Percentiles rank a stretch among this genome's conserved stretches.
These are phyloP conservation scores for Helicoverpa armigera DNA, from an alignment of 1,140 invertebrate species.

Conservation along the genomic window DNA sequence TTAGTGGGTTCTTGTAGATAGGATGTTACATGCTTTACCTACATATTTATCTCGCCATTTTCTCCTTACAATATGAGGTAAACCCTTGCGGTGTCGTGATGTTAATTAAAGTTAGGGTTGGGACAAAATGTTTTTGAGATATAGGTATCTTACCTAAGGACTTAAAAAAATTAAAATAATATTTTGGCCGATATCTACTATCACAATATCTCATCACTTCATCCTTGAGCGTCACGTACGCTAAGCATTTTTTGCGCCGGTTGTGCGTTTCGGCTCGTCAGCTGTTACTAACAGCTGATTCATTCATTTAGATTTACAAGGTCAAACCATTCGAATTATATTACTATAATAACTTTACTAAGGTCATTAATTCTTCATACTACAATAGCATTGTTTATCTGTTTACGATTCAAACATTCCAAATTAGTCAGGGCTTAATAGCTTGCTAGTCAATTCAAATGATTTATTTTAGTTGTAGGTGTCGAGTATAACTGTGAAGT, in stretches of 20 bases:
- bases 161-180: no score
- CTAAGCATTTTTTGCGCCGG: background rate
- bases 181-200: no score
- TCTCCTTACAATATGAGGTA: conserved; percentile 25
- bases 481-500: background rate
- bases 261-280: background rate
- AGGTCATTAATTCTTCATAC: no score
- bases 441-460: no score
- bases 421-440: background rate
- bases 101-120: conserved; percentile 23
- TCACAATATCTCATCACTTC: no score
- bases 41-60: conserved; percentile 22
- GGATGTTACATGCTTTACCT: background rate
- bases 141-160: background rate
- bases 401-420: background rate
- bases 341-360: no score
- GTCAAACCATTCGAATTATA: background rate
- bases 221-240: no score
- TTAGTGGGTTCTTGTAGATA: background rate
- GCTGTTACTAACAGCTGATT: conserved; percentile 31
- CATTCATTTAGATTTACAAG: conserved; percentile 7
- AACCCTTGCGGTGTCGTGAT: conserved; percentile 9
- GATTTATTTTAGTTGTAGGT: background rate
- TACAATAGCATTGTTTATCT: no score
- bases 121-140: background rate